phyloP scores from a whole-genome alignment of 92 coral and sea anemone genomes.

The Micromussa lordhowensis region DNA sequence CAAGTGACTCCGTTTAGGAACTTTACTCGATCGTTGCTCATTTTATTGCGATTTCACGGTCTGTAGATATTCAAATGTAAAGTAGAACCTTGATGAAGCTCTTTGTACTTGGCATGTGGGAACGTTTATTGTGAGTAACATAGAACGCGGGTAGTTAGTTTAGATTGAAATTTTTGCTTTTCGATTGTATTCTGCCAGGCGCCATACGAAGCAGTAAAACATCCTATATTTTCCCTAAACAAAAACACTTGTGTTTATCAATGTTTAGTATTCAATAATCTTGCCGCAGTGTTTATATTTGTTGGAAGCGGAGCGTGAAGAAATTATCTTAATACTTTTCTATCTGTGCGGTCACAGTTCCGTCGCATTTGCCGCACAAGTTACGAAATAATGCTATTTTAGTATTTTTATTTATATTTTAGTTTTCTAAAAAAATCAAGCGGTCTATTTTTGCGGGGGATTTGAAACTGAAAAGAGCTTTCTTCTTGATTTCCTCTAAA shows the following conservation, averaged over 20 bases:
- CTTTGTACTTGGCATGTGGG: neutral
- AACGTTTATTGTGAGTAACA: neutral
- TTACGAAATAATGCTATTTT: neutral
- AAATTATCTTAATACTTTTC: neutral
- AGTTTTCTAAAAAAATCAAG: neutral
- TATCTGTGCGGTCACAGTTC: no score
- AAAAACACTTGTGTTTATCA: neutral
- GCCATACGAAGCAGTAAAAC: neutral
- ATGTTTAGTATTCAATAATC: neutral
- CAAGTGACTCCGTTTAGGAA: neutral
- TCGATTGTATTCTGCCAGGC: neutral
- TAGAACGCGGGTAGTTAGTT: neutral
- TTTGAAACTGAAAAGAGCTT: neutral
- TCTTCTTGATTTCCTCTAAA: neutral
- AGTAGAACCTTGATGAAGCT: neutral
- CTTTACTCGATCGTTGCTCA: neutral
- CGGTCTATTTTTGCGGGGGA: neutral
- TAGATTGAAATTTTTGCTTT: neutral
- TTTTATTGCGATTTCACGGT: neutral
- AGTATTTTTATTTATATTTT: neutral
- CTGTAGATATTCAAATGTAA: neutral
- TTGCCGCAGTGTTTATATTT: slow-evolving; percentile 3
- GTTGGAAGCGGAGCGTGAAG: slow-evolving; percentile 36
- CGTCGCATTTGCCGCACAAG: neutral
- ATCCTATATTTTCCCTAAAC: neutral